Evolutionary conservation across 2,888 invertebrate genomes (phyloP).

Genomic region (Aproaerema taeniolella): DNA sequence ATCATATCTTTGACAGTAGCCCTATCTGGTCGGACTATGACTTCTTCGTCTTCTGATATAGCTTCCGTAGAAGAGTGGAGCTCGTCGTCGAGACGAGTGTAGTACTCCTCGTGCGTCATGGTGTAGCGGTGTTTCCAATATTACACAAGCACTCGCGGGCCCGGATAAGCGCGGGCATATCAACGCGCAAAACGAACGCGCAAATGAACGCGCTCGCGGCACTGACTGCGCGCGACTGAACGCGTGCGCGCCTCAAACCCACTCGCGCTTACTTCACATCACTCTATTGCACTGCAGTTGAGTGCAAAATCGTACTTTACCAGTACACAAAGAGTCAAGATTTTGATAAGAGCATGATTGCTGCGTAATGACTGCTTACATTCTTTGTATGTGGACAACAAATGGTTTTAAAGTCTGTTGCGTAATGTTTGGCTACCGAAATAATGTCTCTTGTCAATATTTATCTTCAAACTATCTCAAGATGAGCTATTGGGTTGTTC

Average conservation of each 20-base stretch:
- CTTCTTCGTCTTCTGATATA: constrained; percentile 53
- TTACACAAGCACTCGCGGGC: constrained; percentile 49
- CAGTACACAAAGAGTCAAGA: constrained; percentile 22
- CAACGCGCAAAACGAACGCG: constrained; percentile 44
- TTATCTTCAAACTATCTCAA: too few species aligned
- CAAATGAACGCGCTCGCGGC: constrained; percentile 50
- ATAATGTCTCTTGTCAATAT: too few species aligned
- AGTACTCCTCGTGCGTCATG: constrained; percentile 64
- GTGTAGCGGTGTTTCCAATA: constrained; percentile 36
- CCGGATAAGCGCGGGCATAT: constrained; percentile 57
- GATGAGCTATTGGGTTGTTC: too few species aligned
- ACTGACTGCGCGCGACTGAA: constrained; percentile 49
- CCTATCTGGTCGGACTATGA: constrained; percentile 53
- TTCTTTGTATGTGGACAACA: constrained; percentile 1
- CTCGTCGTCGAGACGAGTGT: constrained; percentile 47
- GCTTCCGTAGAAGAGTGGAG: constrained; percentile 44
- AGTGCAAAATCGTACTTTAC: constrained; percentile 22
- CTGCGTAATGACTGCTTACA: constrained; percentile 12
- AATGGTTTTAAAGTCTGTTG: too few species aligned
- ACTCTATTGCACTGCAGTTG: constrained; percentile 10
- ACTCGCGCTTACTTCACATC: constrained; percentile 25
- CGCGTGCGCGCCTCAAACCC: constrained; percentile 43
- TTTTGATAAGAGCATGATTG: constrained; percentile 21
- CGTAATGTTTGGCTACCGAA: too few species aligned
- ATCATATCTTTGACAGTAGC: constrained; percentile 65